Base-by-base conservation (phyloP, 1,140 invertebrate species). In the Zaprionus inermis region DNA sequence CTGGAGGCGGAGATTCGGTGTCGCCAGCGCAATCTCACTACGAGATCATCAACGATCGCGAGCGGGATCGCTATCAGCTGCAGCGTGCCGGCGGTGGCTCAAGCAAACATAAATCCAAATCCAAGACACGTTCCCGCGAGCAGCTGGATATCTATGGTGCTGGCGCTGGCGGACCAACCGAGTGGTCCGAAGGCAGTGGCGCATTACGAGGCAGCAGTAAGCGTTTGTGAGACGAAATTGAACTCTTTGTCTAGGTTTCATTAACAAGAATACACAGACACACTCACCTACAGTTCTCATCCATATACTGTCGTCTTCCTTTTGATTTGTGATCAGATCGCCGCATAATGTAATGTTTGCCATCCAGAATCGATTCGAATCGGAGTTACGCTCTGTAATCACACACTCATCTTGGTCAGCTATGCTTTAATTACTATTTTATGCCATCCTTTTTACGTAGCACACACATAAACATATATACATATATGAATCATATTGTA, bases 401-500 rank as follows among this genome's bases (percentile, higher is more conserved):
- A 46, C 44, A 18, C 9, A 3, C 44, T 22, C 44, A 4, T 49
- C 12, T 49, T 12, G 44, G 41, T 24, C 49, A 38, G 51, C 65
- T 55, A 61, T 84, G 79, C 83, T 86, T 86, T 83, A 88, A 82
- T 79, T 86, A 49, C 79, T 44, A 86, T 52, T 86, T 81, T 86
- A 78, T 77, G 79, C 71, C 71, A 74, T 72, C 63, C 66, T 71
- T 78, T 83, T 55, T 61, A 60, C 49, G 22, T 65, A 65, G 59
- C 65, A 69, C 74, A 81, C 30, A 59, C 18, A 59, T 24, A 57
- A 16, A 64, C 36, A 63, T 58, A 36, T 34, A 49, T 22, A 61
- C 61, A 80, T 38, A 58, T 65, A 77, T 74, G 65, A 65, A 71
- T 57, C 65, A 86, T 86, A 85, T 81, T 70, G 82, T 85, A 85